A percentile compares a stretch with the other conserved stretches of the same genome.
Conservation (phyloP, 2,888 invertebrate species). For the Chymomyza fuscimana region DNA sequence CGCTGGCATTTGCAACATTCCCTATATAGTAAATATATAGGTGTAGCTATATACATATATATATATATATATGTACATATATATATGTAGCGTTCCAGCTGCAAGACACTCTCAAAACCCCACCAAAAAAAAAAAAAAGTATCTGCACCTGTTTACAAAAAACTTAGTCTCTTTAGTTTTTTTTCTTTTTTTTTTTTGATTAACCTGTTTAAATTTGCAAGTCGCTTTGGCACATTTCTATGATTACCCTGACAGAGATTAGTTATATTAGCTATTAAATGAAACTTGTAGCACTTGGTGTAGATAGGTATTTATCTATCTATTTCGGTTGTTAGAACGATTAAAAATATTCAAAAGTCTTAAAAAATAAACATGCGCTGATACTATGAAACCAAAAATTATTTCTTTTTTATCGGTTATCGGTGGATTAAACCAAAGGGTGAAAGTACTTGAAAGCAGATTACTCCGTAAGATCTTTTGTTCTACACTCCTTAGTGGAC, state of each 20-base stretch:
- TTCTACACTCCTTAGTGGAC: too few species aligned
- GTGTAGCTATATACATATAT: background rate
- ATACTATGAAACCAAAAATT: too few species aligned
- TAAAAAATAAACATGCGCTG: too few species aligned
- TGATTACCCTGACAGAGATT: background rate
- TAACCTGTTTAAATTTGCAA: background rate
- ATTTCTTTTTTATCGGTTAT: too few species aligned
- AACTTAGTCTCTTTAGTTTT: background rate
- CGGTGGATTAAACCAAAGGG: too few species aligned
- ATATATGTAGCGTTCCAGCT: background rate
- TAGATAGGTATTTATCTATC: too few species aligned
- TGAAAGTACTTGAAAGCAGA: too few species aligned
- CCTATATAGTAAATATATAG: background rate
- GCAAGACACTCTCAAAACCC: background rate
- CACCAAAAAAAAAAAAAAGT: background rate
- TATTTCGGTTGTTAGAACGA: too few species aligned
- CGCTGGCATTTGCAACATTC: constrained; percentile 4
- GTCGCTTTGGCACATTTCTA: background rate
- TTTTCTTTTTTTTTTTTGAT: background rate
- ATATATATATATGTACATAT: too few species aligned
- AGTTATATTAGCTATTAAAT: background rate
- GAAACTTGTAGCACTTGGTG: background rate
- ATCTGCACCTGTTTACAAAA: background rate
- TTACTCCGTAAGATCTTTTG: too few species aligned
- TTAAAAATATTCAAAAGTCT: too few species aligned